Evolutionary conservation across 2,888 invertebrate species (phyloP).

Genomic region (Diaprepes abbreviatus): DNA sequence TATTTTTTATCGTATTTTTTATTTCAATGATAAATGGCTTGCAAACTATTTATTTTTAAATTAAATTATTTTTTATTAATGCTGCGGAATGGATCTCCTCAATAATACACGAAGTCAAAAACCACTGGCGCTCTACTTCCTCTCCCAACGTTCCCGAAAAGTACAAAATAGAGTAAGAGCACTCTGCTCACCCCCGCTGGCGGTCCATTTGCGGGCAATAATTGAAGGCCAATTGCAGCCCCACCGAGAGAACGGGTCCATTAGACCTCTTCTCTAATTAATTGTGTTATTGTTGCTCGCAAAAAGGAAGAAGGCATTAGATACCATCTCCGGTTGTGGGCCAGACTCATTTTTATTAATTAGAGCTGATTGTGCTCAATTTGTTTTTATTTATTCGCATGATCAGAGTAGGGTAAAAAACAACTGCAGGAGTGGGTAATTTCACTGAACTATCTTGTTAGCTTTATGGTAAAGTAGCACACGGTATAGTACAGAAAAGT

Average conservation of each 20-base stretch:
- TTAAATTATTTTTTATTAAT: no score
- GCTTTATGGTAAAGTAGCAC: no score
- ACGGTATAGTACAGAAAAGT: no score
- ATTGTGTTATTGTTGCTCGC: conserved; percentile 43
- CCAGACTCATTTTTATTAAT: conserved; percentile 37
- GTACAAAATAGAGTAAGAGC: conserved; percentile 27
- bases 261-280: conserved; percentile 46
- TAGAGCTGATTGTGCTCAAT: conserved; percentile 38
- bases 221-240: conserved; percentile 48
- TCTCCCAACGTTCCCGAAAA: conserved; percentile 9
- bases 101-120: no score
- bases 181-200: conserved; percentile 23
- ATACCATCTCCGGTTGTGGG: conserved; percentile 31
- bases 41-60: no score
- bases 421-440: background rate
- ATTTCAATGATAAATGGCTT: no score
- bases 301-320: conserved; percentile 40
- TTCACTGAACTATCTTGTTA: background rate
- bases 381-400: conserved; percentile 23
- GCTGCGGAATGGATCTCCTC: no score
- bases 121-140: conserved; percentile 3
- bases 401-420: background rate
- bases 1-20: no score
- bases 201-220: conserved; percentile 44
- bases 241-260: conserved; percentile 33